Percentiles rank a stretch among this genome's conserved stretches.
Evolutionary conservation across 2,797 vertebrate genomes (phyloP).

Genomic region (Leucoraja ocellata): DNA sequence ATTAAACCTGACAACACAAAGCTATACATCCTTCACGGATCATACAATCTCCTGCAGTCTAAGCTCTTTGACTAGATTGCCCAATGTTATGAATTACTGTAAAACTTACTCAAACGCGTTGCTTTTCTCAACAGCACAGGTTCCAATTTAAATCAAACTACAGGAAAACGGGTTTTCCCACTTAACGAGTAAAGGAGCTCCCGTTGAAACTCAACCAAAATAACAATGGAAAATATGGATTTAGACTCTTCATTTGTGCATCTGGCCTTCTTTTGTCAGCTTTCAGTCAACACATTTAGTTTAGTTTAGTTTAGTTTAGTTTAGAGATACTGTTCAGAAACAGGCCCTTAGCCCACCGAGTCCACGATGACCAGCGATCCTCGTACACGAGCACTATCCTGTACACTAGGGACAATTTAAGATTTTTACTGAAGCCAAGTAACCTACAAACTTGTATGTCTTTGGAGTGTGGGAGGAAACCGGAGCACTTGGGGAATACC

Average conservation of each 20-base stretch:
- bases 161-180: background rate
- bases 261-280: background rate
- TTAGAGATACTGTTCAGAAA: too few species aligned
- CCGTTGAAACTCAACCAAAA: background rate
- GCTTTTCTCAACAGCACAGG: background rate
- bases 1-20: slow-evolving; percentile 39
- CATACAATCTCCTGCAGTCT: slow-evolving; percentile 36
- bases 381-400: too few species aligned
- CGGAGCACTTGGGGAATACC: too few species aligned
- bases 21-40: slow-evolving; percentile 39
- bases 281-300: background rate
- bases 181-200: background rate
- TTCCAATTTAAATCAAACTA: slow-evolving; percentile 7
- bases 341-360: too few species aligned
- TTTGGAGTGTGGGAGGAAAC: too few species aligned
- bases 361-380: too few species aligned
- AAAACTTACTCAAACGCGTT: background rate
- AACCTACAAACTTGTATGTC: too few species aligned
- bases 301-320: too few species aligned
- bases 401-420: too few species aligned
- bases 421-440: too few species aligned
- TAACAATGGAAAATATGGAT: background rate
- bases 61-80: slow-evolving; percentile 39
- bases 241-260: background rate
- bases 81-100: slow-evolving; percentile 39